These are phyloP conservation scores for Platanista minor DNA, from an alignment of 2,113 vertebrate species.

Conservation along the genomic window DNA sequence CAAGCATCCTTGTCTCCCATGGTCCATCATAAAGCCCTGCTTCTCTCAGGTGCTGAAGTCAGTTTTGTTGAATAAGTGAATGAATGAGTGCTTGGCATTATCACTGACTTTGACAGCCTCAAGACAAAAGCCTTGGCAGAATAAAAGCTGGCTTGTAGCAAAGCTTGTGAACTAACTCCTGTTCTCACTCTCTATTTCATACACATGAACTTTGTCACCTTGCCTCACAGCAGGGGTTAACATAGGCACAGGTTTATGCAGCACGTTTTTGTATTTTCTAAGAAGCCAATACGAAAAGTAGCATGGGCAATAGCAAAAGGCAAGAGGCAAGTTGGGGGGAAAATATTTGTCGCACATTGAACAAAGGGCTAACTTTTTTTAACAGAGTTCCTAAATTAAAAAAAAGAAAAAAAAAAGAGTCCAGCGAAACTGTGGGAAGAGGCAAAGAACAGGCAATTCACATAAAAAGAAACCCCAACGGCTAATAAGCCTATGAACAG, in stretches of 20 bases:
- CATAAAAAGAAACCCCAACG: background rate
- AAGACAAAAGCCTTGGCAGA: background rate
- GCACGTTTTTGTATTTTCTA: background rate
- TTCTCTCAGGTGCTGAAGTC: background rate
- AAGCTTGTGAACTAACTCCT: background rate
- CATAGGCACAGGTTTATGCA: background rate
- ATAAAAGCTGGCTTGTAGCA: background rate
- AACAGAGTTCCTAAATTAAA: background rate
- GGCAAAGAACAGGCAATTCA: background rate
- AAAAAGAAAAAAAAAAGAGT: background rate
- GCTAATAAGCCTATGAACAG: background rate
- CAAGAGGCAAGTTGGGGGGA: background rate
- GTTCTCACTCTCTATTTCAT: background rate
- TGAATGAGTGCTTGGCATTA: background rate
- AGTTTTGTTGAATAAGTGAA: background rate
- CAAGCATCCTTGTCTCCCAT: background rate
- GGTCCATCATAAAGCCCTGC: background rate
- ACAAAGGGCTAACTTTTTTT: background rate
- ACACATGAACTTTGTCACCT: background rate
- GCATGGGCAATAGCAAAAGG: background rate
- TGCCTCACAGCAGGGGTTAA: background rate
- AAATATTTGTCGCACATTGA: background rate
- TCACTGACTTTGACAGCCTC: background rate
- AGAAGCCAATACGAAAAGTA: conserved; percentile 31
- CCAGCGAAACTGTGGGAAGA: background rate